Conservation (phyloP, 2,797 vertebrate species). For the Notolabrus celidotus region DNA sequence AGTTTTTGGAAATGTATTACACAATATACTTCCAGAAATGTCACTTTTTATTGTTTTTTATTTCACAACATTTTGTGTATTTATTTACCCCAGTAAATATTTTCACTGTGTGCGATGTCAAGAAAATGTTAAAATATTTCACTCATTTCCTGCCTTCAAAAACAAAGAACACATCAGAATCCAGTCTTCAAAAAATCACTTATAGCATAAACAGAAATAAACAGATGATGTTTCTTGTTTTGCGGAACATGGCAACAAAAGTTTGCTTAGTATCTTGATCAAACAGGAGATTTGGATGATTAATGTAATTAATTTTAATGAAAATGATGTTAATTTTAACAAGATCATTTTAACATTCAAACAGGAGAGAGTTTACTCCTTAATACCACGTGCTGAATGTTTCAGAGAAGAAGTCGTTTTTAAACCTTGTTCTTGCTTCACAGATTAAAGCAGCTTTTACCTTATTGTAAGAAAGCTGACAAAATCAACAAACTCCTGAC, state of each 20-base stretch:
- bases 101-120: no score
- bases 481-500: no score
- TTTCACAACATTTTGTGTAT: neutral
- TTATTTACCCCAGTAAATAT: neutral
- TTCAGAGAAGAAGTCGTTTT: no score
- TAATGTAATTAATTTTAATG: accelerated
- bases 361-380: neutral
- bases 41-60: neutral
- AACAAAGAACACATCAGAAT: neutral
- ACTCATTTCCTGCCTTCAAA: neutral
- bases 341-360: neutral
- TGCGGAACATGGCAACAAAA: neutral
- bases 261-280: neutral
- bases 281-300: neutral
- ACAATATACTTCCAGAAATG: no score
- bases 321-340: no score
- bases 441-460: no score
- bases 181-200: neutral
- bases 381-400: no score
- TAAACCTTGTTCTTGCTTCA: neutral
- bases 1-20: neutral
- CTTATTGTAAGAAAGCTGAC: no score
- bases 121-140: no score
- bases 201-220: no score
- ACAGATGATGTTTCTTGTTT: neutral